Conservation (phyloP, 2,888 invertebrate species). For the Trichacis sp. region DNA sequence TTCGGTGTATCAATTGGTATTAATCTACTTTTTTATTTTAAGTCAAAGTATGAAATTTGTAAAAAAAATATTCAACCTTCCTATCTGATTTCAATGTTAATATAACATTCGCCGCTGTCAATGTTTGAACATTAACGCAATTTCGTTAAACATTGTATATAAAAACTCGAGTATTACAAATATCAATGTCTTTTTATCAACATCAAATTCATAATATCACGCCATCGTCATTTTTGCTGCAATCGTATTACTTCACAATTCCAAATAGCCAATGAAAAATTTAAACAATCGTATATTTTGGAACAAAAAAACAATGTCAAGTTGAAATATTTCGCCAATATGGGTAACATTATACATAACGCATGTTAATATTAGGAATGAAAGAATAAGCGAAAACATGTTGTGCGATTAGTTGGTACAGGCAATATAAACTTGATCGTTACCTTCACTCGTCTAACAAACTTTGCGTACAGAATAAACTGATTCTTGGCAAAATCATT, state of each 20-base stretch:
- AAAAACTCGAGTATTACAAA: not conserved
- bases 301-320: not conserved
- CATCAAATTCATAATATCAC: not conserved
- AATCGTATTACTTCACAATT: not conserved
- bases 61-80: not conserved
- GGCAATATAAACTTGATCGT: not conserved
- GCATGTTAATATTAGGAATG: not conserved
- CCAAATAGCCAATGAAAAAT: not conserved
- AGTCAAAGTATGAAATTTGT: not conserved
- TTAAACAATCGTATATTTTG: not conserved
- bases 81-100: not conserved
- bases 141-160: not conserved
- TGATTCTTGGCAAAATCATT: not conserved
- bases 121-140: not conserved
- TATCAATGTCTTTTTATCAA: not conserved
- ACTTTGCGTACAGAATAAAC: slow-evolving; percentile 5
- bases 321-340: not conserved
- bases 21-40: not conserved
- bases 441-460: not conserved
- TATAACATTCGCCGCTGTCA: not conserved
- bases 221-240: not conserved
- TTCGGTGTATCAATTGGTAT: not conserved
- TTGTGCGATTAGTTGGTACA: slow-evolving; percentile 4
- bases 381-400: not conserved
- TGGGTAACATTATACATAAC: no score